Percentiles rank a stretch among this genome's conserved stretches.
Evolutionary conservation across 2,888 invertebrate species (phyloP).

Genomic region (Venusia cambrica): DNA sequence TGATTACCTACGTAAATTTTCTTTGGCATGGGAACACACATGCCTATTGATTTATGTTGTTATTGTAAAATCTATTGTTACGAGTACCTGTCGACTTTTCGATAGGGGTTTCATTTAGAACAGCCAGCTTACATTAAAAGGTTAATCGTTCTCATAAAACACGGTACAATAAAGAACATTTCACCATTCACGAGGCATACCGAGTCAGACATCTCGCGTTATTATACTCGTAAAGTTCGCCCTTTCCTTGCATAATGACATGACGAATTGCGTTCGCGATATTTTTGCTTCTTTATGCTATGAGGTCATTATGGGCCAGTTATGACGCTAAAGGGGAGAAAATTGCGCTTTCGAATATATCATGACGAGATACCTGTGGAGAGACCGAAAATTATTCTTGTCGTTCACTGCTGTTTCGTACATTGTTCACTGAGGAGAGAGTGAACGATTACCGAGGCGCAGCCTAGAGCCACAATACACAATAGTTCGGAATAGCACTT

Average conservation of each 20-base stretch:
- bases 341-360: conserved; percentile 34
- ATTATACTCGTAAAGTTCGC: conserved; percentile 79
- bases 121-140: conserved; percentile 71
- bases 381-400: too few species aligned
- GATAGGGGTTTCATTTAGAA: conserved; percentile 53
- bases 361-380: conserved; percentile 23
- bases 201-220: conserved; percentile 77
- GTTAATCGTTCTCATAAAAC: conserved; percentile 80
- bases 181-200: conserved; percentile 69
- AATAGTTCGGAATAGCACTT: too few species aligned
- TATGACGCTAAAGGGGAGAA: conserved; percentile 51
- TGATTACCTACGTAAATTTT: too few species aligned
- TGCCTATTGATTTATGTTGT: too few species aligned
- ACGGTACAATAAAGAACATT: conserved; percentile 75
- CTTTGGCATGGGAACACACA: too few species aligned
- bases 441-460: too few species aligned
- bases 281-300: conserved; percentile 75
- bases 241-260: conserved; percentile 80
- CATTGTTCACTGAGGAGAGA: too few species aligned
- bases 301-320: conserved; percentile 68
- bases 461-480: too few species aligned
- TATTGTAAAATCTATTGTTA: too few species aligned
- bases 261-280: conserved; percentile 78
- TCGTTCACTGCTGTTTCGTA: too few species aligned
- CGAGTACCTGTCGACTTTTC: conserved; percentile 21